Evolutionary conservation across 2,888 invertebrate genomes (phyloP).

Genomic region (Acrobasis repandana): DNA sequence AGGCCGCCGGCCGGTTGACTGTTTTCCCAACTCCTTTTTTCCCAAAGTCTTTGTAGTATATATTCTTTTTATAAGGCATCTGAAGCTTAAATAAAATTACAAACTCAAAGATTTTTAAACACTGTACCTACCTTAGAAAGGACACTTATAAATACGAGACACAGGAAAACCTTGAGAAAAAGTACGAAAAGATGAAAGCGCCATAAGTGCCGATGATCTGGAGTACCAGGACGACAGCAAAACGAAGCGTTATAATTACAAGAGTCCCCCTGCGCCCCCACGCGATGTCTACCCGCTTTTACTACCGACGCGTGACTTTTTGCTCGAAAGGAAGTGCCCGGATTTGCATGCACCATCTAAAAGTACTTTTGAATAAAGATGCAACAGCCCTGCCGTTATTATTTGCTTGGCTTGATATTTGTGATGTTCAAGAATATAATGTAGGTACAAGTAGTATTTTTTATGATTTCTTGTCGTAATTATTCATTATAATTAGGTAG

Average conservation of each 20-base stretch:
- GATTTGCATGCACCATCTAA: constrained; percentile 51
- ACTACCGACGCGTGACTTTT: constrained; percentile 57
- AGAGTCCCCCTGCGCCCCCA: constrained; percentile 11
- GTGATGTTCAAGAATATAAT: neutral
- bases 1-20: too few relatives aligned
- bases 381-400: constrained; percentile 35
- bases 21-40: too few relatives aligned
- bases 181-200: constrained; percentile 9
- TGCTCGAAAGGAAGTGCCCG: constrained; percentile 46
- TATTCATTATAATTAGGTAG: too few relatives aligned
- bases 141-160: neutral
- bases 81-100: too few relatives aligned
- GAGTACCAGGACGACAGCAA: constrained; percentile 20
- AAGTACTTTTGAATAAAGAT: constrained; percentile 44
- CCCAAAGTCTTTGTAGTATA: too few relatives aligned
- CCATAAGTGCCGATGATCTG: constrained; percentile 17
- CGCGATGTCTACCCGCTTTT: constrained; percentile 44
- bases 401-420: constrained; percentile 23
- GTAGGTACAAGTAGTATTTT: too few relatives aligned
- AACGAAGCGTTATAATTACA: constrained; percentile 22
- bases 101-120: too few relatives aligned
- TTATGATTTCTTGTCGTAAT: too few relatives aligned
- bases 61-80: too few relatives aligned
- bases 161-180: neutral
- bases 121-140: neutral